phyloP scores from a whole-genome alignment of 2,113 vertebrate genomes.

The Spea bombifrons region DNA sequence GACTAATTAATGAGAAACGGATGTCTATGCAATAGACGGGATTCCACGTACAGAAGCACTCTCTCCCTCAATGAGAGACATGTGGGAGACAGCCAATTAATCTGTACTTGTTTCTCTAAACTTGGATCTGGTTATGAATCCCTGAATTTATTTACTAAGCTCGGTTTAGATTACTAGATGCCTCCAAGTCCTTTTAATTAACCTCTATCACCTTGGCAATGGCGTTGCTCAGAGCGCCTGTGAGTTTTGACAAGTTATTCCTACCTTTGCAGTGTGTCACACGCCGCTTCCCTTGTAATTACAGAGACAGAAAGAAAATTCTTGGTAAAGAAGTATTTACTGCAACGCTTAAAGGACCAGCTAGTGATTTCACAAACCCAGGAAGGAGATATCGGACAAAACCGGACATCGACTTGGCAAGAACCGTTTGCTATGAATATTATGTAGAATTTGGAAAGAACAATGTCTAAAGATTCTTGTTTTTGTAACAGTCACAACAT shows the following conservation, averaged over 20 bases:
- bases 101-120: neutral
- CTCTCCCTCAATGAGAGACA: neutral
- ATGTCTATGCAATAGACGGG: neutral
- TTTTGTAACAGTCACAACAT: no score
- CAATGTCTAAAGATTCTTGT: no score
- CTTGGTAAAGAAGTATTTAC: constrained; percentile 58
- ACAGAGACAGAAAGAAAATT: constrained; percentile 92
- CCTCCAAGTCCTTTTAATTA: neutral
- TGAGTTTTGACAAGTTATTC: constrained; percentile 63
- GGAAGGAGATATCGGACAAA: no score
- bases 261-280: constrained; percentile 99
- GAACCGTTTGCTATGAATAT: no score
- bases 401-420: no score
- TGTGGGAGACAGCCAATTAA: neutral
- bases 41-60: neutral
- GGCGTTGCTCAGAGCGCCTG: constrained; percentile 65
- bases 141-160: neutral
- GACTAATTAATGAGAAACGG: neutral
- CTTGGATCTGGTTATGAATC: neutral
- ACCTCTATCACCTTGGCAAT: constrained; percentile 51
- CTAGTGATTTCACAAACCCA: no score
- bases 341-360: neutral
- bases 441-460: no score
- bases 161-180: neutral
- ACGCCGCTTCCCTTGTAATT: constrained; percentile 92